phyloP scores from a whole-genome alignment of 2,797 vertebrate species.

The Euphonia xanthogaster region DNA sequence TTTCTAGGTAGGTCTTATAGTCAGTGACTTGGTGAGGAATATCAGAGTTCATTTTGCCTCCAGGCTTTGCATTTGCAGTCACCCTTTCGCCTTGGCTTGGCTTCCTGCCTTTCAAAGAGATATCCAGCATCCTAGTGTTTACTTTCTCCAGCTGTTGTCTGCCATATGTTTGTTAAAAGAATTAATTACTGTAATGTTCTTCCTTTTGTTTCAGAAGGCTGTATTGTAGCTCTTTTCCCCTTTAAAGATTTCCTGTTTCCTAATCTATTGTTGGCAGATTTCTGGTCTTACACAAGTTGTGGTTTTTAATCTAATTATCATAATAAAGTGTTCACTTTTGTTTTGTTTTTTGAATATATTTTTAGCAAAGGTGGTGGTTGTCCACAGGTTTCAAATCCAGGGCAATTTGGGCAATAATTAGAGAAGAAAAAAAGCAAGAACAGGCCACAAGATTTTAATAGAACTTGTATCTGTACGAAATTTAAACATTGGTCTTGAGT shows the following conservation, averaged over 20 bases:
- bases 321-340: not conserved
- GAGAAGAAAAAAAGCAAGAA: not conserved
- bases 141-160: slow-evolving; percentile 25
- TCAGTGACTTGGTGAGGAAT: not conserved
- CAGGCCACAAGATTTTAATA: not conserved
- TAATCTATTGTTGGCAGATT: slow-evolving; percentile 2
- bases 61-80: slow-evolving; percentile 19
- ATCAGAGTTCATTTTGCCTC: not conserved
- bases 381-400: not conserved
- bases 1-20: not conserved
- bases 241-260: slow-evolving; percentile 41
- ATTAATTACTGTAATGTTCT: slow-evolving; percentile 25
- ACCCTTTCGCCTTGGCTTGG: slow-evolving; percentile 22
- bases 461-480: not conserved
- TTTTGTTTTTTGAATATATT: not conserved
- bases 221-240: not conserved
- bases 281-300: not conserved
- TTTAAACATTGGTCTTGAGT: not conserved
- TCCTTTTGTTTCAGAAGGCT: slow-evolving; percentile 29
- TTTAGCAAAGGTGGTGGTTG: not conserved
- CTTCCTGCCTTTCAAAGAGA: slow-evolving; percentile 42
- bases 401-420: not conserved
- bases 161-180: not conserved
- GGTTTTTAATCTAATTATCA: not conserved
- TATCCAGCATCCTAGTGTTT: slow-evolving; percentile 20